Evolutionary conservation across 2,888 invertebrate genomes (phyloP).

Genomic region (Himalopsyche kuldschensis): DNA sequence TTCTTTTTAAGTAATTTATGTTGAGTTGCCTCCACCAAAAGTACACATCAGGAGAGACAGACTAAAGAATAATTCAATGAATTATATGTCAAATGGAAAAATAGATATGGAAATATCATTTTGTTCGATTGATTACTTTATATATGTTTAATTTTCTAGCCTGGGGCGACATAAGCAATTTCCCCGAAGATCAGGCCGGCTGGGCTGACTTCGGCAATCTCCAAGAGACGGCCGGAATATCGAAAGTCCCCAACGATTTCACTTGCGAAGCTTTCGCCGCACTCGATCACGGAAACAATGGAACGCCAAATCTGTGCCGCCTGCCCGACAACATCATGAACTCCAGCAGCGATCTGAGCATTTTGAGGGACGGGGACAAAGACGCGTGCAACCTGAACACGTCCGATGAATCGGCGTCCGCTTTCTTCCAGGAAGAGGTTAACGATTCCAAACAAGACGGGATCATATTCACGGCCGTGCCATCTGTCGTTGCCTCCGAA

Average conservation of each 20-base stretch:
- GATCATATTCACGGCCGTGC: neutral
- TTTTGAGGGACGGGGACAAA: neutral
- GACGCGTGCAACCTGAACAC: neutral
- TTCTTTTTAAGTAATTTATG: no score
- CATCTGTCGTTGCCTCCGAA: neutral
- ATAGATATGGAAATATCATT: no score
- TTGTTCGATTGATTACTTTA: neutral
- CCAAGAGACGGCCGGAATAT: conserved; percentile 27
- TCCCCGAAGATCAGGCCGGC: conserved; percentile 25
- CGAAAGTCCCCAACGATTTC: conserved; percentile 22
- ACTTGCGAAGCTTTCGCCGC: conserved; percentile 30
- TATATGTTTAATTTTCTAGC: conserved; percentile 2
- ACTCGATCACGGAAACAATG: conserved; percentile 9
- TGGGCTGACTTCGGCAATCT: conserved; percentile 38
- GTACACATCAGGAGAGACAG: no score
- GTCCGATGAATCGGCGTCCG: neutral
- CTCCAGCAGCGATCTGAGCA: neutral
- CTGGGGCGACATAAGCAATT: conserved; percentile 24
- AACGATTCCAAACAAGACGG: neutral
- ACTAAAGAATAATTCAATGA: no score
- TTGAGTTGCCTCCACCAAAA: no score
- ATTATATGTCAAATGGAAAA: neutral
- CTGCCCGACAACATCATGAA: conserved; percentile 3
- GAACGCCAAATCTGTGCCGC: neutral
- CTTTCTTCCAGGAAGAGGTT: neutral